Conservation (phyloP, 2,888 invertebrate genomes). For the Tenthredo mesomela region DNA sequence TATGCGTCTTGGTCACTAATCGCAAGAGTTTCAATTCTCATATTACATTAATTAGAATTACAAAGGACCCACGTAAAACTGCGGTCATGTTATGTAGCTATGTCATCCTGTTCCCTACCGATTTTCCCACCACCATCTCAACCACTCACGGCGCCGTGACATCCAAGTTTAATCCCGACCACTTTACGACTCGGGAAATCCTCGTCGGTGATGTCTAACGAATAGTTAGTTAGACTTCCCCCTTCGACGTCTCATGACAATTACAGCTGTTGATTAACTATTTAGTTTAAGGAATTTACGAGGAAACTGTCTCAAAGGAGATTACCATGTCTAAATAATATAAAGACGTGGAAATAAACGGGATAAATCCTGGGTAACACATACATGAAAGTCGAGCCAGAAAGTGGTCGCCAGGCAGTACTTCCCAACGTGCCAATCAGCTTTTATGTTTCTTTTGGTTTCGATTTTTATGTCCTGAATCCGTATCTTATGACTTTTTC, state of each 20-base stretch:
- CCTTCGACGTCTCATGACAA: background rate
- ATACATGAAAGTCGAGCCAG: background rate
- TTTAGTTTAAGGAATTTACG: background rate
- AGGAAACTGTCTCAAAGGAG: background rate
- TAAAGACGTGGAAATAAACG: background rate
- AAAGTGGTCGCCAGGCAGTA: background rate
- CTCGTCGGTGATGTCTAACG: background rate
- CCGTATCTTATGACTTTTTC: background rate
- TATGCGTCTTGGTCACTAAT: conserved; percentile 8
- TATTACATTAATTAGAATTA: conserved; percentile 32
- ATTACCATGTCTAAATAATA: background rate
- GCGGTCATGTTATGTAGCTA: background rate
- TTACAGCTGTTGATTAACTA: conserved; percentile 25
- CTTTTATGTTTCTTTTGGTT: background rate
- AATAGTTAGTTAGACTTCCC: background rate
- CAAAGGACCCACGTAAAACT: conserved; percentile 29
- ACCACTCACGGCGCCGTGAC: conserved; percentile 35
- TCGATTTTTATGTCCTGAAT: background rate
- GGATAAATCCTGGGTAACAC: background rate
- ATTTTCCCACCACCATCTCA: background rate
- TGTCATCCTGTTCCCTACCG: conserved; percentile 26
- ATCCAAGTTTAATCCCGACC: conserved; percentile 17
- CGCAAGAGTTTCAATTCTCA: conserved; percentile 19
- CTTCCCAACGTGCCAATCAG: background rate
- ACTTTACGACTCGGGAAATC: conserved; percentile 13